Evolutionary conservation across 1,140 invertebrate genomes (phyloP), one percentile per base, ranked within the genome.

Genomic region (Gonatopus flavifemur): DNA sequence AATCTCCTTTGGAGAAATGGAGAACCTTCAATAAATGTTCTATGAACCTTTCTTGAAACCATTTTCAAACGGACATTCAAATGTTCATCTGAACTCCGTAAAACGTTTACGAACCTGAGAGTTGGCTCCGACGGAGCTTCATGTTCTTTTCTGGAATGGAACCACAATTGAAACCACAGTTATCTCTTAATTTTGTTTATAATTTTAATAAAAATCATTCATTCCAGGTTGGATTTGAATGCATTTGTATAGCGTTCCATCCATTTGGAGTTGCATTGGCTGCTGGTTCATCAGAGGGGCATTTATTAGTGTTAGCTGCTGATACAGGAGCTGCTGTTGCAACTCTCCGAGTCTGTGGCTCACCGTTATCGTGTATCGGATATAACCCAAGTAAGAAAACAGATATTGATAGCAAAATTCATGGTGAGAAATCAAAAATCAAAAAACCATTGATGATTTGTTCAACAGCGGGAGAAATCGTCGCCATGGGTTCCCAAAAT

Each of bases 401-500:
- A 30, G 5, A 30, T n/a, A n/a, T n/a, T n/a, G n/a, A n/a, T n/a
- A n/a, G n/a, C n/a, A n/a, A n/a, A n/a, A n/a, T n/a, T n/a, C n/a
- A n/a, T n/a, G n/a, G n/a, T n/a, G n/a, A n/a, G n/a, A 39, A 49
- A 43, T 18, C 10, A 30, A 43, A n/a, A 2, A 2, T 40, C 5
- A 9, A 31, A 8, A 20, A 20, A 25, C 25, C 10, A 42, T 49
- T 41, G 6, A 2, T 38, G 12, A n/a, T 37, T 42, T 36, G 15
- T 36, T 42, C 72, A 76, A 40, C 70, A 96, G 93, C 91, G 72
- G 94, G 94, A 6, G 89, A 91, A 63, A 85, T 88, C 60, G 83
- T 98, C 40, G 93, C 93, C 1, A 89, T 94, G 70, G 93, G 93
- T 12, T 94, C 92, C 1, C 89, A 95, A 75, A 93, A 93, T 59